Evolutionary conservation across 2,113 vertebrate genomes (phyloP).

Genomic region (Notothenia coriiceps): DNA sequence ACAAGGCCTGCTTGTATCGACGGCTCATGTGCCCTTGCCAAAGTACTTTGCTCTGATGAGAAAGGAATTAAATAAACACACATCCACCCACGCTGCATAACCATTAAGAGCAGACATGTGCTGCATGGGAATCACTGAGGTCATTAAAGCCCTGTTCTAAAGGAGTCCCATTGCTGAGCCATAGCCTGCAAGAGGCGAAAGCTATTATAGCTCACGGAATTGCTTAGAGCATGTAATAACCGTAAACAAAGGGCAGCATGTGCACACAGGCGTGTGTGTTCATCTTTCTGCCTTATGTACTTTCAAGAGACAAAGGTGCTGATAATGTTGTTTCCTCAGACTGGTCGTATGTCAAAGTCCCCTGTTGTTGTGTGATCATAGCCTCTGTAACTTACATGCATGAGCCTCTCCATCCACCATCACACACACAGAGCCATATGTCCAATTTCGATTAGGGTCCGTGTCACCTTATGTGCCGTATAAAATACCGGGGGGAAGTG

Average conservation of each 20-base stretch:
- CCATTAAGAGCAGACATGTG: conserved; percentile 46
- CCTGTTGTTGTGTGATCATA: conserved; percentile 28
- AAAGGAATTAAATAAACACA: conserved; percentile 50
- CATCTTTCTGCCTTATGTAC: conserved; percentile 26
- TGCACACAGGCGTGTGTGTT: conserved; percentile 3
- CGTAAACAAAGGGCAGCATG: conserved; percentile 32
- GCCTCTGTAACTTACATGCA: conserved; percentile 32
- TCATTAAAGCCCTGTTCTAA: conserved; percentile 40
- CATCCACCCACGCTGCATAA: conserved; percentile 22
- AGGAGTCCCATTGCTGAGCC: conserved; percentile 1
- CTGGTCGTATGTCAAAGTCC: conserved; percentile 38
- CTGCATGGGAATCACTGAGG: conserved; percentile 45
- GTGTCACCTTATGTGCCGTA: conserved; percentile 46
- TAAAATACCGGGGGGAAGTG: conserved; percentile 29
- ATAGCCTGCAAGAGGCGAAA: conserved; percentile 21
- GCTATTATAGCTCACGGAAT: conserved; percentile 6
- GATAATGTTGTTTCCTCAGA: conserved; percentile 27
- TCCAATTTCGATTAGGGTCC: conserved; percentile 46
- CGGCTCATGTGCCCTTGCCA: conserved; percentile 28
- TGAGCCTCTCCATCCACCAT: conserved; percentile 9
- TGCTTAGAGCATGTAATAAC: conserved; percentile 17
- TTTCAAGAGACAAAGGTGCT: conserved; percentile 21
- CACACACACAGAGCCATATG: conserved; percentile 38
- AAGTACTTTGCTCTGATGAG: conserved; percentile 44
- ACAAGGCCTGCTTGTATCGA: conserved; percentile 1